phyloP scores from a whole-genome alignment of 2,888 invertebrate species.

The Hypselothyrea guttata region DNA sequence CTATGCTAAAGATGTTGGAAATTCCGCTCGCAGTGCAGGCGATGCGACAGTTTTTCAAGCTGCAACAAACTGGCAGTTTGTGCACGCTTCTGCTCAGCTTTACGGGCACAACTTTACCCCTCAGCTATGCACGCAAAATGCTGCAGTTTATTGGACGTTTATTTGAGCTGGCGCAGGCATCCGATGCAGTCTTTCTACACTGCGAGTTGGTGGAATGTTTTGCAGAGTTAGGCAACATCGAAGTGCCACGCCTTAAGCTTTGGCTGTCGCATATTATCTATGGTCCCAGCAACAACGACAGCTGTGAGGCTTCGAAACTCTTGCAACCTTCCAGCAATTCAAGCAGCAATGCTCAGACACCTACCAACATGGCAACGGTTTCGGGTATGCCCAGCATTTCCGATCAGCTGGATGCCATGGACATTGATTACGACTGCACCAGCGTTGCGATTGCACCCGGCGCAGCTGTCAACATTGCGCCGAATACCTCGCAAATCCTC shows the following conservation, averaged over 20 bases:
- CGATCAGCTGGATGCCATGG: conserved; percentile 82
- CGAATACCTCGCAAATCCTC: conserved; percentile 63
- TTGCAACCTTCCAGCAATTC: conserved; percentile 82
- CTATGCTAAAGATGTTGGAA: conserved; percentile 93
- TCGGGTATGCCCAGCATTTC: conserved; percentile 82
- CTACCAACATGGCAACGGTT: conserved; percentile 83
- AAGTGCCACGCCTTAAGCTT: conserved; percentile 85
- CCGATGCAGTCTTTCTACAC: conserved; percentile 85
- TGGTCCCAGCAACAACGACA: conserved; percentile 82
- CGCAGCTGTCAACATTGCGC: conserved; percentile 52
- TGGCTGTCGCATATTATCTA: conserved; percentile 87
- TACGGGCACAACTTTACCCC: conserved; percentile 88
- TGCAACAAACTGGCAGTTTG: conserved; percentile 86
- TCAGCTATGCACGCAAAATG: conserved; percentile 89
- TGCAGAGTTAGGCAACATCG: conserved; percentile 86
- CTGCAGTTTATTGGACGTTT: conserved; percentile 91
- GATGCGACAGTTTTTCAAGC: conserved; percentile 90
- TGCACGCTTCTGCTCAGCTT: conserved; percentile 91
- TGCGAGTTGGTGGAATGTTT: conserved; percentile 87
- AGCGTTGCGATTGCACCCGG: conserved; percentile 19
- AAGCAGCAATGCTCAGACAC: conserved; percentile 83
- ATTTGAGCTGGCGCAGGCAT: conserved; percentile 86
- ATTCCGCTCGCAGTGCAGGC: conserved; percentile 91
- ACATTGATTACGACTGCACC: conserved; percentile 82
- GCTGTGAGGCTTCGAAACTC: conserved; percentile 61